Evolutionary conservation across 1,140 invertebrate species (phyloP).

Genomic region (Trialeurodes vaporariorum): DNA sequence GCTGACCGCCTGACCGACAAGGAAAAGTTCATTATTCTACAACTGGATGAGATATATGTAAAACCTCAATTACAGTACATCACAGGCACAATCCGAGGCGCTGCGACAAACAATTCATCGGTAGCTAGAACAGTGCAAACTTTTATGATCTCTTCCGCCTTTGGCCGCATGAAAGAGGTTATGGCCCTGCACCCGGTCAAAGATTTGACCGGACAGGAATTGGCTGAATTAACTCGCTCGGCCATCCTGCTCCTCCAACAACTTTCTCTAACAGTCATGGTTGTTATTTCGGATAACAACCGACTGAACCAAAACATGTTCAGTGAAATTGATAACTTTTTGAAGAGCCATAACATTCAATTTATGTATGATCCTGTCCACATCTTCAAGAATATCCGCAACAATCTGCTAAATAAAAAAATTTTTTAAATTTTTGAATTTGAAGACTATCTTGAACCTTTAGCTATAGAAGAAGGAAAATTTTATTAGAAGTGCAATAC

Average conservation of each 20-base stretch:
- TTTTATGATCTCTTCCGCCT: conserved; percentile 2
- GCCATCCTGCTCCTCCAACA: not conserved
- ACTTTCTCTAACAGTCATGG: not conserved
- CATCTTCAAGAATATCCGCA: conserved; percentile 3
- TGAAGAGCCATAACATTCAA: not conserved
- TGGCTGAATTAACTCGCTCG: not conserved
- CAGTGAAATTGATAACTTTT: not conserved
- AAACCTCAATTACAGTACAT: not conserved
- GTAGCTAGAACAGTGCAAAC: not conserved
- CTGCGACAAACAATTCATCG: not conserved
- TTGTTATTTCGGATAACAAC: not conserved
- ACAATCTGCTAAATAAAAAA: conserved; percentile 3
- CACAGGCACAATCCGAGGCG: not conserved
- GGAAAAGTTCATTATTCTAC: not conserved
- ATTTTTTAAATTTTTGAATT: not conserved
- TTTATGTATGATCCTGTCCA: conserved; percentile 2
- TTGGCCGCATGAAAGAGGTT: conserved; percentile 2
- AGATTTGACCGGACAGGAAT: not conserved
- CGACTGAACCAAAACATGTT: not conserved
- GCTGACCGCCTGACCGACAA: not conserved
- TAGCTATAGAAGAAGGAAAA: not conserved
- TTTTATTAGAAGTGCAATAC: not conserved
- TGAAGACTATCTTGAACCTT: not conserved
- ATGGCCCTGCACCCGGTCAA: not conserved
- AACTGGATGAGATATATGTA: conserved; percentile 7